Conservation (phyloP, 2,797 vertebrate genomes). For the Austrolebias charrua region DNA sequence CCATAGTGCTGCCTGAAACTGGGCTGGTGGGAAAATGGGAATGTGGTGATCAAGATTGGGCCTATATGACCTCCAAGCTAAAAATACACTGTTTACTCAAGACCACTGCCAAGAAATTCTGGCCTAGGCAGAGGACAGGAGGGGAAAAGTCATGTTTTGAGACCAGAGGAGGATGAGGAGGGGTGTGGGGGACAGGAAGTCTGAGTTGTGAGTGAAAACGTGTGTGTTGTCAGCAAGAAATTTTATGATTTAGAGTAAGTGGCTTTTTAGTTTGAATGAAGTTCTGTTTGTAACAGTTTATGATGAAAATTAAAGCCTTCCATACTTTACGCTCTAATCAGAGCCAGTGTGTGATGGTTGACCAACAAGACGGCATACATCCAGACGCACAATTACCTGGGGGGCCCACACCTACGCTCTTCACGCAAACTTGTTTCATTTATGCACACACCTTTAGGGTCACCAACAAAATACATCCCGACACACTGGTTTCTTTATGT, state of each 20-base stretch:
- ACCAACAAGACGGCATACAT: constrained; percentile 43
- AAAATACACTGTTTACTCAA: constrained; percentile 90
- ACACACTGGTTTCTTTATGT: constrained; percentile 43
- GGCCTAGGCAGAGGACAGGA: constrained; percentile 75
- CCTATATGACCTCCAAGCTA: constrained; percentile 85
- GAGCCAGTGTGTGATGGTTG: constrained; percentile 38
- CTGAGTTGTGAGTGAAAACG: constrained; percentile 53
- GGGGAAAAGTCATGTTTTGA: constrained; percentile 72
- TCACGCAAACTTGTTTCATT: constrained; percentile 32
- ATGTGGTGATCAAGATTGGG: constrained; percentile 80
- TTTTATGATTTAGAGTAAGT: constrained; percentile 24
- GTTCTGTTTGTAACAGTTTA: constrained; percentile 7
- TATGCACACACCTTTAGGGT: constrained; percentile 8
- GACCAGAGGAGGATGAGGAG: constrained; percentile 52
- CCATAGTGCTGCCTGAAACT: constrained; percentile 58
- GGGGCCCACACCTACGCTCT: constrained; percentile 38
- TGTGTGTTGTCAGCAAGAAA: constrained; percentile 43
- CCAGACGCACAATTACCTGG: constrained; percentile 54
- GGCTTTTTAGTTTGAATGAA: constrained; percentile 30
- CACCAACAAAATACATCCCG: constrained; percentile 31
- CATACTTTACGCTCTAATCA: constrained; percentile 27
- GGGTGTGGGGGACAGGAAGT: constrained; percentile 63
- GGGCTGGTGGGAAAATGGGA: constrained; percentile 82
- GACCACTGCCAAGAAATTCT: constrained; percentile 85
- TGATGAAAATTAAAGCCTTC: constrained; percentile 22